Evolutionary conservation across 1,140 invertebrate genomes (phyloP).

Genomic region (Oncopodura yosiiana): DNA sequence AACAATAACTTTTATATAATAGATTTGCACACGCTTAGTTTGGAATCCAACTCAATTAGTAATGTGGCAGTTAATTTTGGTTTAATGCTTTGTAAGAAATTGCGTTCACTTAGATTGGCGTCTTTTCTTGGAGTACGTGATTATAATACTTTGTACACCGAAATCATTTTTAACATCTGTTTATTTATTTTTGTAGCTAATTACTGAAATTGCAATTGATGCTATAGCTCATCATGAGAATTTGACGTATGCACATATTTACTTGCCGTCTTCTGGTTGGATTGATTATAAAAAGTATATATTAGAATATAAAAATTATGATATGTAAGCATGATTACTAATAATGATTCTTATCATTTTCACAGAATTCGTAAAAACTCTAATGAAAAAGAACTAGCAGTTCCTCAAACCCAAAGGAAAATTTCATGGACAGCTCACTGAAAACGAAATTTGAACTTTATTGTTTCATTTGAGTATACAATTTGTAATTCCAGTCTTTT

Average conservation of each 20-base stretch:
- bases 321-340: not conserved
- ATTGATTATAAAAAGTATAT: constrained; percentile 6
- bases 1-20: not conserved
- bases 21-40: constrained; percentile 1
- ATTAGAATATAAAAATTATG: not conserved
- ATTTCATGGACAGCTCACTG: too few species aligned
- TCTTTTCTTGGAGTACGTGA: constrained; percentile 10
- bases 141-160: not conserved
- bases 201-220: constrained; percentile 2
- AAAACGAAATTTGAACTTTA: too few species aligned
- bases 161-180: not conserved
- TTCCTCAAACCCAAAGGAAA: too few species aligned
- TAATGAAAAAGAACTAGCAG: too few species aligned
- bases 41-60: constrained; percentile 7
- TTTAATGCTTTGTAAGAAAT: constrained; percentile 13
- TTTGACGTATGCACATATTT: constrained; percentile 5
- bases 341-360: too few species aligned
- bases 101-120: constrained; percentile 1
- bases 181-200: not conserved
- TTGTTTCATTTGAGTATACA: too few species aligned
- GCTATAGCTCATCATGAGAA: constrained; percentile 8
- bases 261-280: constrained; percentile 1
- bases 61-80: constrained; percentile 7
- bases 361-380: too few species aligned
- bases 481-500: too few species aligned